Conservation (phyloP, 2,797 vertebrate species). For the Tokudaia tokunoshimensis region DNA sequence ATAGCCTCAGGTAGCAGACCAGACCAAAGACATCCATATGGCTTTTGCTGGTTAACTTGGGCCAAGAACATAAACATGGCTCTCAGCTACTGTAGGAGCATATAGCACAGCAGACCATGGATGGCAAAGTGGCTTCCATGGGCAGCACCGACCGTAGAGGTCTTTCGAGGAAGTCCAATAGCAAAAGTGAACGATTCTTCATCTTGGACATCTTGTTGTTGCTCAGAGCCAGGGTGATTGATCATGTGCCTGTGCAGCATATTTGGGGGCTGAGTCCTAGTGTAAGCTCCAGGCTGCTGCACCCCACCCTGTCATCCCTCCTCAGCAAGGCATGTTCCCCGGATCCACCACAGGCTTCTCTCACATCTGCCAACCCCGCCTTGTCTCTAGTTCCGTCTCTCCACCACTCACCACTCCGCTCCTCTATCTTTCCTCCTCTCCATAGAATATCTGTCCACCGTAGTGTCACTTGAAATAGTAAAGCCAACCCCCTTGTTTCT, state of each 20-base stretch:
- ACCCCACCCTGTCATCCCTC: not conserved
- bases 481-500: too few relatives aligned
- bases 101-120: not conserved
- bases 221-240: not conserved
- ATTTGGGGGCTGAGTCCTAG: not conserved
- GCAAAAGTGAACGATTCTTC: not conserved
- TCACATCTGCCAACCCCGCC: not conserved
- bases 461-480: not conserved
- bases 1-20: not conserved
- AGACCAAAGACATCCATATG: not conserved
- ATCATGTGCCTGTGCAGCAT: not conserved
- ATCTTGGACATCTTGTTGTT: not conserved
- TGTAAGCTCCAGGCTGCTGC: not conserved
- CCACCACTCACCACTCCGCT: not conserved
- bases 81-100: not conserved
- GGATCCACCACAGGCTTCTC: not conserved
- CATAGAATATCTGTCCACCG: not conserved
- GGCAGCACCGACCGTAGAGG: not conserved
- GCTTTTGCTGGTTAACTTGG: not conserved
- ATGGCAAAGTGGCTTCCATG: not conserved
- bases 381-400: not conserved
- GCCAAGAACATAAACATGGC: not conserved
- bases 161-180: not conserved
- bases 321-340: not conserved
- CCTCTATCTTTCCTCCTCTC: not conserved